Evolutionary conservation across 2,797 vertebrate species (phyloP), one percentile per base, ranked within the genome.

Genomic region (Holocentrus rufus): DNA sequence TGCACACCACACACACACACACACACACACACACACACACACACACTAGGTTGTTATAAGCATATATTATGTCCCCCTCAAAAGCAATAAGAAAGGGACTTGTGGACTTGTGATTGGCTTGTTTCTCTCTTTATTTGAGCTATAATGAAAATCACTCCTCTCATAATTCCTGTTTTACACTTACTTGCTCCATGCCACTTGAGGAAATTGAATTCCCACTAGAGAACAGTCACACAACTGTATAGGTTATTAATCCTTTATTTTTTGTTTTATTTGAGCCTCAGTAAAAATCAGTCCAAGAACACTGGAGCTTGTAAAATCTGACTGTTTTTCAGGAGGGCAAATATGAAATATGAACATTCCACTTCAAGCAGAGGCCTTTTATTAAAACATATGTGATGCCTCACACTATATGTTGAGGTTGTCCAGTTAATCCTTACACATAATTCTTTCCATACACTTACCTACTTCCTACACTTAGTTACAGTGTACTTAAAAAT

Each of bases 201-300:
- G 22, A 69, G 76, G 69, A 80, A 69, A 80, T 30, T 52, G 14
- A 22, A n/a, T 36, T 31, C 31, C 65, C 42, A 52, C 50, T 52
- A 52, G 50, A 52, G 8, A 23, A 3, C 23, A 54, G 52, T 11
- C 10, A 54, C 14, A 14, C 23, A 54, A 11, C 52, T 1, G 22
- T 14, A 11, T 8, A 54, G 23, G 52, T 54, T 54, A 54, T 54
- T 54, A 18, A 4, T 49, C 42, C 34, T 49, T 23, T 7, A n/a
- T n/a, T n/a, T n/a, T n/a, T n/a, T n/a, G 47, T 50, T 71, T 55
- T 27, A 56, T 78, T 77, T 78, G 30, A 63, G 76, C 78, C 66
- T 73, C 71, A 5, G 68, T 72, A 66, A 84, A 79, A 81, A 72
- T 66, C 53, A 63, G 59, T 79, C 73, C 58, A 80, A 72, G 62